phyloP scores from a whole-genome alignment of 2,113 vertebrate species.

The Mobula hypostoma region DNA sequence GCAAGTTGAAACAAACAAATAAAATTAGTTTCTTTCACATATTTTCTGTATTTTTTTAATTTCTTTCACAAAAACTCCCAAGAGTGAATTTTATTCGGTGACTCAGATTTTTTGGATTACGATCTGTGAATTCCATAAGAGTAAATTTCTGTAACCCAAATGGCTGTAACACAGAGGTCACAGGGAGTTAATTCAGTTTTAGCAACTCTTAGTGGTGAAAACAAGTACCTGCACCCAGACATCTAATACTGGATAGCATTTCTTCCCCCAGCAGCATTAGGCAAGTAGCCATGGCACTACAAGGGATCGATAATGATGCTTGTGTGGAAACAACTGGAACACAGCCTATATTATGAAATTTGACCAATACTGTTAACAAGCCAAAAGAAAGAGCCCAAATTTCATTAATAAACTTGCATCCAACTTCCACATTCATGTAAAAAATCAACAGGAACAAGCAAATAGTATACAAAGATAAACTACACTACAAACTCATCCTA shows the following conservation, averaged over 20 bases:
- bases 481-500: neutral
- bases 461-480: neutral
- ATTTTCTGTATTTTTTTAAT: no score
- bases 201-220: neutral
- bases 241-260: neutral
- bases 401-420: no score
- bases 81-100: no score
- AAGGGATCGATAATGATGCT: neutral
- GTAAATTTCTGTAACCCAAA: no score
- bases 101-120: no score
- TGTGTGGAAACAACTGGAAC: neutral
- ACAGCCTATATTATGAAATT: neutral
- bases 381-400: neutral
- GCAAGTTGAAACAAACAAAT: no score
- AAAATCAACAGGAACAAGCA: neutral
- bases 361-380: neutral
- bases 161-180: no score
- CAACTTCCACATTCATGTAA: neutral
- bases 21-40: no score
- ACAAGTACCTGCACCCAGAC: neutral
- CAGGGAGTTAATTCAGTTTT: neutral
- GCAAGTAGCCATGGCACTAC: neutral
- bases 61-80: no score
- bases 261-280: neutral
- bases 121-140: no score